Evolutionary conservation across 2,113 vertebrate genomes (phyloP), one percentile per base, ranked within the genome.

Genomic region (Haemorhous mexicanus): DNA sequence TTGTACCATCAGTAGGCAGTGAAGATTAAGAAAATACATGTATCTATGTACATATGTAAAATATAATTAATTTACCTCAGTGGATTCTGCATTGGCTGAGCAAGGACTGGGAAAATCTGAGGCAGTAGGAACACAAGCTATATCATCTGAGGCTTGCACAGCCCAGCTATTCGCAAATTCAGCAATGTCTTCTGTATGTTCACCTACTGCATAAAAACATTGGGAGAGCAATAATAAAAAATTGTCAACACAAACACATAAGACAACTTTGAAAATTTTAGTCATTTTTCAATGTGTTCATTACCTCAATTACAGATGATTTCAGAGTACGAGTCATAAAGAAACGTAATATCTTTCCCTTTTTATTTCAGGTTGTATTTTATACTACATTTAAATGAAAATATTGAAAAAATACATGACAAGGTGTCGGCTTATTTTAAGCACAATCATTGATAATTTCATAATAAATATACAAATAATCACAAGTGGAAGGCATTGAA

Each of bases 101-200:
- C 99, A 99, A 33, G 99, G 99, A 86, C 98, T 98, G 52, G 96
- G 98, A 97, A 99, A 99, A 96, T 99, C 98, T 23, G 99, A 98
- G n/a, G 98, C 98, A 79, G 98, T 98, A 41, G 97, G 97, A 50
- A 98, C 96, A 98, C 99, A 99, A 62, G 61, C 86, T 88, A 58
- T 50, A n/a, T 98, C 98, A 41, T 98, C 98, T 87, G 98, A 98
- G 61, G 98, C 98, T 93, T 99, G 98, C 73, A 99, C 98, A 20
- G 93, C 94, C 99, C 99, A 99, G 89, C 98, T 99, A 97, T 99
- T 99, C 73, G 98, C 99, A 98, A 99, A 99, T 93, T 98, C 95
- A 70, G 98, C 98, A 79, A 99, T 98, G 62, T 99, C 99, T 91
- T 99, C 99, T 75, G 98, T 99, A 75, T 97, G 94, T 94, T 98